Base-by-base conservation (phyloP, 2,797 vertebrate species). In the Chaetodon trifasciatus region DNA sequence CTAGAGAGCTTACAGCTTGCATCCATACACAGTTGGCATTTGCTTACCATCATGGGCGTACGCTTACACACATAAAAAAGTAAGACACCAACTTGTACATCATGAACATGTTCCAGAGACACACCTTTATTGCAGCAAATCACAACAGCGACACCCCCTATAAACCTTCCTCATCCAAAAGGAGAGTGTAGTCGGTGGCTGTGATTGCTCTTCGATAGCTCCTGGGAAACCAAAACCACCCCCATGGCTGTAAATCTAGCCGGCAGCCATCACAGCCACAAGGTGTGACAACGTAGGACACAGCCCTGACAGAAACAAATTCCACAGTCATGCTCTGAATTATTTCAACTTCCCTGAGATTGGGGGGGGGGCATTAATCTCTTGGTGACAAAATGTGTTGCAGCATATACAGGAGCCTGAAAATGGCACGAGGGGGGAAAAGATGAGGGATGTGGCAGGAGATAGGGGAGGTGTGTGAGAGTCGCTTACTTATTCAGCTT, bases 281-380 rank as follows among this genome's bases (percentile, higher is more conserved):
- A 66, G 15, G 19, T 79, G 77, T 44, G 70, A 72, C 78, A 76
- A 72, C 47, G 44, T 40, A 19, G 75, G 68, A 71, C 40, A 4
- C 60, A 55, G 37, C 65, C 55, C 42, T 68, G 61, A 72, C 37
- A 86, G 64, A 46, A 82, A 89, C 75, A 86, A 72, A 88, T 81
- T 58, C 55, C 32, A 40, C 63, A 40, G 63, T 72, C 73, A 50
- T 68, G 63, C 62, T 69, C 37, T 79, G 47, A 90, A 79, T 85
- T 76, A 88, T 88, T 85, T 79, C 40, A 72, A 66, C 12, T 16
- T 12, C 60, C 73, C n/a, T 32, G 24, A 57, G 46, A 72, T 37
- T 24, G 24, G 21, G 17, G 32, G 6, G 6, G 15, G 47, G n/a
- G 23, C 15, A 11, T 39, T 24, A 28, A 79, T 79, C 44, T 85